Evolutionary conservation across 2,113 vertebrate genomes (phyloP).

Genomic region (Melanerpes aurifrons): DNA sequence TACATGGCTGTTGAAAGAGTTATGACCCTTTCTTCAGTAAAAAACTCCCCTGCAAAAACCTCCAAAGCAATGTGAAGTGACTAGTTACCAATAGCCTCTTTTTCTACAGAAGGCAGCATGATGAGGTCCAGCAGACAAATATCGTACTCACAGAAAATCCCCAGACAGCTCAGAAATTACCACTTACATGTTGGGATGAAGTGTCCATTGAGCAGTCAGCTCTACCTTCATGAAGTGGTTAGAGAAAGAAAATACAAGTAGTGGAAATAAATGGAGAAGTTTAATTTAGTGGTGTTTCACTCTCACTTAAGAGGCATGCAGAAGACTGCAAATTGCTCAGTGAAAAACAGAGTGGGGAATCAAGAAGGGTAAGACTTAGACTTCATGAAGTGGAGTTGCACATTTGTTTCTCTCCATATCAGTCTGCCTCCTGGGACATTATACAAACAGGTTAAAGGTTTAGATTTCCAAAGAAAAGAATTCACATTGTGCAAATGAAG

Average conservation of each 20-base stretch:
- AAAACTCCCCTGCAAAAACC: background rate
- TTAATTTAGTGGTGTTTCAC: background rate
- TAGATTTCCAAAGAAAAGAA: background rate
- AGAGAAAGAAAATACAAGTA: background rate
- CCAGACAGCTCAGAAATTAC: background rate
- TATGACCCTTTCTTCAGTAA: background rate
- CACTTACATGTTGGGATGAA: background rate
- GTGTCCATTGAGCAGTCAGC: background rate
- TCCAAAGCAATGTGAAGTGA: background rate
- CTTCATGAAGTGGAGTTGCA: background rate
- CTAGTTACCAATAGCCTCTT: background rate
- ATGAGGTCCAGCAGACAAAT: background rate
- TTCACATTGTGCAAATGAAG: background rate
- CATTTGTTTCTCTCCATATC: background rate
- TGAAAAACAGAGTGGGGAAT: background rate
- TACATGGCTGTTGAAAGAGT: background rate
- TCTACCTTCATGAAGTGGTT: background rate
- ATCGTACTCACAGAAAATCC: background rate
- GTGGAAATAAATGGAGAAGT: background rate
- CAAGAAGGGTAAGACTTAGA: background rate
- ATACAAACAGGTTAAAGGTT: background rate
- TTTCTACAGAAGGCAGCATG: background rate
- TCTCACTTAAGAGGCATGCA: background rate
- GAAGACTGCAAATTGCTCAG: background rate
- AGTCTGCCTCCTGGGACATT: background rate